Base-by-base conservation (phyloP, 2,113 vertebrate genomes). In the Cettia cetti region DNA sequence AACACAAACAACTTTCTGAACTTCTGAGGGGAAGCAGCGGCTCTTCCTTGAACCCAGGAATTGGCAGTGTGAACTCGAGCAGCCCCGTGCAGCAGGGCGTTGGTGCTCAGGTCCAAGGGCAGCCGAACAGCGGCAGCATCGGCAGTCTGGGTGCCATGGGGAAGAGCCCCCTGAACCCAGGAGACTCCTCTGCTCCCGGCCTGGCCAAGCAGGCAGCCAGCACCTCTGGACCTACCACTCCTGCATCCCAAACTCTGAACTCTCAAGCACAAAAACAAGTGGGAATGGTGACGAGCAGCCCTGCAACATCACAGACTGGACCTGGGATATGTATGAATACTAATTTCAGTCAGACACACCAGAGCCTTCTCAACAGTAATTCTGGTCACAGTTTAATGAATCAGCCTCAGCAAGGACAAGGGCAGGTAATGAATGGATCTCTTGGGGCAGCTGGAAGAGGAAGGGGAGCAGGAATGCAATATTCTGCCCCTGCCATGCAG, bases 1-100 rank as follows among this genome's bases (percentile, higher is more conserved):
- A 99, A 98, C 99, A 99, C 97, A 99, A 99, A 96, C 99, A 99
- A 87, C 98, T 99, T 82, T 99, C 99, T 1, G 99, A 99, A 94
- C 99, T 99, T 80, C 98, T 99, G n/a, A 98, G 99, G 75, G 98
- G 99, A 50, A 98, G 99, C 96, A 98, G 98, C 19, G 94, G 98
- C 92, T 97, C 99, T 81, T 98, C 97, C 93, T 97, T 99, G 82
- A 98, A 96, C 91, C 97, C 98, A 64, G 98, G 98, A 40, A 96
- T 98, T 71, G 98, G 97, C 81, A 98, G 89, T 96, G 98, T 99
- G 86, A 99, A 98, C 96, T 98, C 99, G 1, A 97, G 96, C 57
- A 99, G 98, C 95, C 98, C 98, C 17, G 98, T 98, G 83, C 99
- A 98, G 86, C 98, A 98, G 77, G 98, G 98, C 76, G 98, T 99